A percentile compares a stretch with the other conserved stretches of the same genome.
Conservation (phyloP, 2,113 vertebrate genomes). For the Caracal caracal region DNA sequence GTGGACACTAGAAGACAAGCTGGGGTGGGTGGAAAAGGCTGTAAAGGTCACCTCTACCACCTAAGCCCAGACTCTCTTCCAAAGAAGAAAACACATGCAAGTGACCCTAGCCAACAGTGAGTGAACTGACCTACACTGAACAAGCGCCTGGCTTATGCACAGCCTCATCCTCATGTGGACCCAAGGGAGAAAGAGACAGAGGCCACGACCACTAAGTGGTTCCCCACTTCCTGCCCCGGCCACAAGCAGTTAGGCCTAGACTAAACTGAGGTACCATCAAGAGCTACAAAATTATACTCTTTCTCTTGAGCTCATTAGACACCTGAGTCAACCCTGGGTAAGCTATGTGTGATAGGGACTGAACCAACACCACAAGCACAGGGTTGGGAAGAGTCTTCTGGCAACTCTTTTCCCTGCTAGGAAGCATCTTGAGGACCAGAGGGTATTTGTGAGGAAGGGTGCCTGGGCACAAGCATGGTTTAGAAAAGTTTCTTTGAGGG, state of each 20-base stretch:
- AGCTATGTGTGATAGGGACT: neutral
- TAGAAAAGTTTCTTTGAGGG: neutral
- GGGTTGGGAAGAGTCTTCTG: neutral
- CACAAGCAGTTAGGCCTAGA: constrained; percentile 30
- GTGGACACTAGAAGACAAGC: neutral
- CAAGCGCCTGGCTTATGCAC: neutral
- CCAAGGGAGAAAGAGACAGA: neutral
- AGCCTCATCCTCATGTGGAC: neutral
- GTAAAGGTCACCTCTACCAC: neutral
- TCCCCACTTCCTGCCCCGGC: neutral
- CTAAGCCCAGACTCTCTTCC: neutral
- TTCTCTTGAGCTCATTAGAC: neutral
- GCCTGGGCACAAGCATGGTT: neutral
- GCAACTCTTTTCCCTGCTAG: neutral
- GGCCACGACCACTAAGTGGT: constrained; percentile 7
- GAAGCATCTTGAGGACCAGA: neutral
- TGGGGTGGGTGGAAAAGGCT: neutral
- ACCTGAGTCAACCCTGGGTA: neutral
- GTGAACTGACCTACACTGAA: neutral
- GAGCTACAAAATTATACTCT: neutral
- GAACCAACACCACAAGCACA: neutral
- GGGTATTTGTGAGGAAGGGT: neutral
- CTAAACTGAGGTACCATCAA: constrained; percentile 29
- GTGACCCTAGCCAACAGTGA: neutral
- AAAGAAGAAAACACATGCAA: neutral